A percentile compares a stretch with the other conserved stretches of the same genome.
phyloP scores from a whole-genome alignment of 2,888 invertebrate species.

The Melanchra persicariae region DNA sequence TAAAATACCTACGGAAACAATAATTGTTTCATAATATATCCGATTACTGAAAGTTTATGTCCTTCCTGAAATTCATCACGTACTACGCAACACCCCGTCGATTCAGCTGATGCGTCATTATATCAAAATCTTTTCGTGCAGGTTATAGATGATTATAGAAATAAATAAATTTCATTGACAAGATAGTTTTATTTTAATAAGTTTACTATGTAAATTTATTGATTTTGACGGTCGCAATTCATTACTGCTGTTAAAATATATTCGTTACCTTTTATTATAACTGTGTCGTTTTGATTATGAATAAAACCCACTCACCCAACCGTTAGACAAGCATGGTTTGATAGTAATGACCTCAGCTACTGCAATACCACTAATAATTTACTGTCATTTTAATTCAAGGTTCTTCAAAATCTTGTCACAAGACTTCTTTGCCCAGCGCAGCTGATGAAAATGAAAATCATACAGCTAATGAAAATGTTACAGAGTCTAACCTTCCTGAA shows the following conservation, averaged over 20 bases:
- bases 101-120: too few relatives aligned
- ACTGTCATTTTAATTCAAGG: constrained; percentile 2
- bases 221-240: background rate
- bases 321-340: background rate
- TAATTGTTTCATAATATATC: too few relatives aligned
- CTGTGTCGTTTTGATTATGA: background rate
- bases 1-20: too few relatives aligned
- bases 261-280: background rate
- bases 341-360: background rate
- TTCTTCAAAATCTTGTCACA: background rate
- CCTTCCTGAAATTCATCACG: too few relatives aligned
- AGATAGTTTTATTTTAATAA: background rate
- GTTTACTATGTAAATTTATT: too few relatives aligned
- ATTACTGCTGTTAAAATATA: background rate
- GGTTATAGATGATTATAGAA: too few relatives aligned
- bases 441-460: background rate
- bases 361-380: background rate
- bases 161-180: background rate
- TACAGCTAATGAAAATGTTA: background rate
- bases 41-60: too few relatives aligned
- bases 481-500: background rate
- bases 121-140: too few relatives aligned
- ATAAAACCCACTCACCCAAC: background rate
- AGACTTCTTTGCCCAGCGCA: background rate
- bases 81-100: too few relatives aligned